Evolutionary conservation across 2,113 vertebrate genomes (phyloP).

Genomic region (Phalacrocorax brasilianus): DNA sequence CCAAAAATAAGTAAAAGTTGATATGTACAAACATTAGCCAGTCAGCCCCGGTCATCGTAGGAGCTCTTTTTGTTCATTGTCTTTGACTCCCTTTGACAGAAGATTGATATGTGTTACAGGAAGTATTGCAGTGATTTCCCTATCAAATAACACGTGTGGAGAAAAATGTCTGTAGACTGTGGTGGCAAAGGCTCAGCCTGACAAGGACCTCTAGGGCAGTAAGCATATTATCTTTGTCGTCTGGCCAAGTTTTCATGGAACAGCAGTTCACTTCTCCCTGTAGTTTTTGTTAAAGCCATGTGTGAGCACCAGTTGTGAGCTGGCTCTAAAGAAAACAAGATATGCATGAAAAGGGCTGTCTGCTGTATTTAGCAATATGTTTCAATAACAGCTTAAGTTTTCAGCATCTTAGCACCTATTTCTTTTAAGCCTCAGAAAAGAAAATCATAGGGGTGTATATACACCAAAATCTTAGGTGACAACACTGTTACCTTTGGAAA

Average conservation of each 20-base stretch:
- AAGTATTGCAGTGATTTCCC: not conserved
- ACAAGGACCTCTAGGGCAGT: conserved; percentile 1
- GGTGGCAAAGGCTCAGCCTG: conserved; percentile 13
- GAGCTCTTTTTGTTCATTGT: conserved; percentile 36
- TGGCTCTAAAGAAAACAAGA: not conserved
- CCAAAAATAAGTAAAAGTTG: not conserved
- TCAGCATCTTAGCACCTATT: not conserved
- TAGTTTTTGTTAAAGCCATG: not conserved
- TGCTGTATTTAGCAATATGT: not conserved
- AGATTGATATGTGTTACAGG: conserved; percentile 1
- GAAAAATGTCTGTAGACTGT: not conserved
- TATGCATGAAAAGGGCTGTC: not conserved
- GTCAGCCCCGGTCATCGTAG: not conserved
- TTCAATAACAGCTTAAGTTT: not conserved
- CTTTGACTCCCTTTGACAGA: not conserved
- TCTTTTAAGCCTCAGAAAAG: not conserved
- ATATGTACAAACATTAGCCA: not conserved
- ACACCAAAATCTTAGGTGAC: not conserved
- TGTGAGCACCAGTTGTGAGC: not conserved
- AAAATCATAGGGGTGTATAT: not conserved
- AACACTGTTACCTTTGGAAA: not conserved
- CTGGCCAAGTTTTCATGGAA: conserved; percentile 20
- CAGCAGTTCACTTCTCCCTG: not conserved
- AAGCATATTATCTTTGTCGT: conserved; percentile 12
- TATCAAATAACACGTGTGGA: conserved; percentile 4